A percentile compares a stretch with the other conserved stretches of the same genome.
These are phyloP conservation scores for Hyposoter didymator DNA, from an alignment of 2,888 invertebrate species.

Conservation along the genomic window DNA sequence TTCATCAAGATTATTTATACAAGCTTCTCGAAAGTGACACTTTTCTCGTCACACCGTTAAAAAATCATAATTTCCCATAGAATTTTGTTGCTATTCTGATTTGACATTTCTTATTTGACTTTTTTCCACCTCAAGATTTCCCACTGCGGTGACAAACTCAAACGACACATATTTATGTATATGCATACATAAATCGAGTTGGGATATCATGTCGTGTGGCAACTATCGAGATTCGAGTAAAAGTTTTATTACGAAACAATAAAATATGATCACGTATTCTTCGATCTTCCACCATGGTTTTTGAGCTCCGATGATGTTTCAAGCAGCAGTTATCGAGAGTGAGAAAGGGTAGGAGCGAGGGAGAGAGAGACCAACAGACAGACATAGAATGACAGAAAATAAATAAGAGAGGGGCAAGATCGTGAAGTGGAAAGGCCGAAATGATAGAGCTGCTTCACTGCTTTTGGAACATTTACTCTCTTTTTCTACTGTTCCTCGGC, in stretches of 20 bases:
- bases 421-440: conserved; percentile 44
- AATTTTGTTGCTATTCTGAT: conserved; percentile 52
- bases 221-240: conserved; percentile 72
- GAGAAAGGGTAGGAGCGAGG: neutral
- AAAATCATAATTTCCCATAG: conserved; percentile 70
- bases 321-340: neutral
- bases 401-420: conserved; percentile 5
- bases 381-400: neutral
- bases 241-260: conserved; percentile 83
- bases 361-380: neutral
- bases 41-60: neutral
- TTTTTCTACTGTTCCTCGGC: conserved; percentile 22
- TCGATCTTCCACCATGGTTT: conserved; percentile 45
- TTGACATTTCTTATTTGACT: conserved; percentile 34
- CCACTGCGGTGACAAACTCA: conserved; percentile 41
- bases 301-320: conserved; percentile 31
- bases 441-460: conserved; percentile 42
- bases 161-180: neutral
- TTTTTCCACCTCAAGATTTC: conserved; percentile 17
- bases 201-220: conserved; percentile 34
- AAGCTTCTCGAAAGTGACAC: neutral
- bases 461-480: conserved; percentile 26
- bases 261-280: conserved; percentile 79
- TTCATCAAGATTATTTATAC: neutral
- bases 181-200: conserved; percentile 1